Base-by-base conservation (phyloP, 53 echinoderm and acorn worm genomes). In the Paelopatides confundens region DNA sequence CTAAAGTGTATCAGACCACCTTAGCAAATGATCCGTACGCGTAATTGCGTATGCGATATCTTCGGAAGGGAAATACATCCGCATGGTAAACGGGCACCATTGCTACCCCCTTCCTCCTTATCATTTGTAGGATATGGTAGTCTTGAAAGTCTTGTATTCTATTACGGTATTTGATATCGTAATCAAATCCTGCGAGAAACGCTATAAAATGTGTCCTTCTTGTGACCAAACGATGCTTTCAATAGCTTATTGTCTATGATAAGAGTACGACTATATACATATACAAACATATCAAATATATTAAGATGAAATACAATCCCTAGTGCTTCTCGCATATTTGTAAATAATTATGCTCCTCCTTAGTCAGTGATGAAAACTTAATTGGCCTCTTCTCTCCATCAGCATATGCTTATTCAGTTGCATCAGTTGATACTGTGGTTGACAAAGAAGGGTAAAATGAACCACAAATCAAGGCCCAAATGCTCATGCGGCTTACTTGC, bases 181-280 rank as follows among this genome's bases (percentile, higher is more conserved):
- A 91, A 40, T 91, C 47, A 71, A 91, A 88, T 24, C 84, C 88
- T 1, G 84, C 74, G 26, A 92, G 36, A 67, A 58, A 92, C n/a
- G n/a, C n/a, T 46, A 92, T 82, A n/a, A 86, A 81, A 49, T n/a
- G n/a, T n/a, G n/a, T 65, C 65, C 62, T 82, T 88, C 37, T 82
- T 54, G 11, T 85, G 85, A 69, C 90, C 90, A 37, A 90, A 68
- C 53, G 82, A 21, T 28, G 84, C 85, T 29, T 76, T 74, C 3
- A 90, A 37, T 30, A 85, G 90, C 37, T 90, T 90, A 43, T 90
- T 86, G 32, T 90, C 90, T 17, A 86, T 90, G 4, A 90, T 71
- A 0, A 90, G 24, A 21, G 63, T 69, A 35, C 85, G 83, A 31
- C 35, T 89, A 12, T 70, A 69, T 1, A 82, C 89, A 68, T 89